These are phyloP conservation scores for Conops quadrifasciatus DNA, from an alignment of 2,888 invertebrate species.

Conservation along the genomic window DNA sequence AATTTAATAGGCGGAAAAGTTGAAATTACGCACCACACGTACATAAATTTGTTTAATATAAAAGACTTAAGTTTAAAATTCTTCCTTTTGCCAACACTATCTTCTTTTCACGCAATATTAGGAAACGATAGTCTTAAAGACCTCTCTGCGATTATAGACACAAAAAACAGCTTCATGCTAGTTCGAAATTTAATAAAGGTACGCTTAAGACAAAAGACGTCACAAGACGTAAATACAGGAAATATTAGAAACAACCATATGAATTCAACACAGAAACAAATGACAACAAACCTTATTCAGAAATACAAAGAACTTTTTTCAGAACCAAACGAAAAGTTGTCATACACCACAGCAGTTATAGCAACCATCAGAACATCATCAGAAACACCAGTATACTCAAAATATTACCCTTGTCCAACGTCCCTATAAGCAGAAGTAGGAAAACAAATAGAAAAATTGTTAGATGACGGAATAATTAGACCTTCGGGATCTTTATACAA, in stretches of 20 bases:
- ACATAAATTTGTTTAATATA: not conserved
- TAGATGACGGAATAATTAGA: not conserved
- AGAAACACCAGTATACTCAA: conserved; percentile 29
- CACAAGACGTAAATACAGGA: not conserved
- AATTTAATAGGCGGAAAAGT: not conserved
- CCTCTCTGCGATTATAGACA: conserved; percentile 28
- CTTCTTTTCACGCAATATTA: conserved; percentile 37
- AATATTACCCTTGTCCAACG: conserved; percentile 30
- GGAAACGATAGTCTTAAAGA: conserved; percentile 35
- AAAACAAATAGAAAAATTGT: not conserved
- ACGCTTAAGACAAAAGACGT: conserved; percentile 9
- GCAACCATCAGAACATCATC: conserved; percentile 30
- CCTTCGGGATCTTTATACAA: not conserved
- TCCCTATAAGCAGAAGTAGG: conserved; percentile 16
- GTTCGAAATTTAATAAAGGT: conserved; percentile 26
- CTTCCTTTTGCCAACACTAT: conserved; percentile 34
- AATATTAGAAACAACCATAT: conserved; percentile 25
- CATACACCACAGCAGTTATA: conserved; percentile 32
- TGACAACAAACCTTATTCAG: not conserved
- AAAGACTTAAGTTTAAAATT: conserved; percentile 26
- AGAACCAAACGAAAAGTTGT: conserved; percentile 29
- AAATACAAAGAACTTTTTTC: conserved; percentile 31
- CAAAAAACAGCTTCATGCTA: conserved; percentile 29
- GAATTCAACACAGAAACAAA: conserved; percentile 3
- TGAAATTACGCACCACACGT: not conserved